phyloP scores from a whole-genome alignment of 2,113 vertebrate genomes.

The Anolis carolinensis region DNA sequence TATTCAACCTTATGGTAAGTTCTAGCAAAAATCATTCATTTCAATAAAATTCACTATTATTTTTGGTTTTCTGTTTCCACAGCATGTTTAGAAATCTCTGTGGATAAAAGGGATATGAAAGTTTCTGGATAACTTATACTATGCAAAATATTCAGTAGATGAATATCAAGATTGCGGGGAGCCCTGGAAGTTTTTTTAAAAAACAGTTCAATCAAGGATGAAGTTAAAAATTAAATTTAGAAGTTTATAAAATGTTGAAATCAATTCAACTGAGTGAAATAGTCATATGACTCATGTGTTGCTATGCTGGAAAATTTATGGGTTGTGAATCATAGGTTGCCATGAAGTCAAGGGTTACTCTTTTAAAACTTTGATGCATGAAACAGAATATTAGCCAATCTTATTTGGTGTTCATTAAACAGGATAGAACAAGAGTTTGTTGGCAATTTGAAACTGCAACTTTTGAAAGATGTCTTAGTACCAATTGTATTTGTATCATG shows the following conservation, averaged over 20 bases:
- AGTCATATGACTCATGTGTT: rapidly evolving
- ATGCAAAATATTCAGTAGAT: neutral
- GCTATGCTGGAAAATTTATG: neutral
- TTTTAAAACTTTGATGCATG: neutral
- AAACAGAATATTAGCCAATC: neutral
- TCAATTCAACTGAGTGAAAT: neutral
- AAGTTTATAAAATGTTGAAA: neutral
- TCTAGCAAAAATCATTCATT: too few species aligned
- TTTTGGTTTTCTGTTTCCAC: too few species aligned
- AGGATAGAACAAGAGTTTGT: neutral
- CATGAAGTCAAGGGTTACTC: neutral
- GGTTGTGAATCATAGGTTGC: neutral
- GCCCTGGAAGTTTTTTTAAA: neutral
- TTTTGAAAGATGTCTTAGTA: neutral
- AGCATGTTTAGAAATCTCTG: too few species aligned
- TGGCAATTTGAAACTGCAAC: neutral
- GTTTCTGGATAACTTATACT: neutral
- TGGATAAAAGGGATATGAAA: neutral
- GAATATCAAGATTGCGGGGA: neutral
- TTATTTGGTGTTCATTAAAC: neutral
- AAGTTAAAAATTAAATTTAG: neutral
- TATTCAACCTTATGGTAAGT: too few species aligned
- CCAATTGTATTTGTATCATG: too few species aligned
- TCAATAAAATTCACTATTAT: too few species aligned
- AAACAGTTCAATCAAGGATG: rapidly evolving